Percentiles rank a stretch among this genome's conserved stretches.
These are phyloP conservation scores for Apodemia duryi DNA, from an alignment of 2,888 invertebrate genomes.

Conservation along the genomic window DNA sequence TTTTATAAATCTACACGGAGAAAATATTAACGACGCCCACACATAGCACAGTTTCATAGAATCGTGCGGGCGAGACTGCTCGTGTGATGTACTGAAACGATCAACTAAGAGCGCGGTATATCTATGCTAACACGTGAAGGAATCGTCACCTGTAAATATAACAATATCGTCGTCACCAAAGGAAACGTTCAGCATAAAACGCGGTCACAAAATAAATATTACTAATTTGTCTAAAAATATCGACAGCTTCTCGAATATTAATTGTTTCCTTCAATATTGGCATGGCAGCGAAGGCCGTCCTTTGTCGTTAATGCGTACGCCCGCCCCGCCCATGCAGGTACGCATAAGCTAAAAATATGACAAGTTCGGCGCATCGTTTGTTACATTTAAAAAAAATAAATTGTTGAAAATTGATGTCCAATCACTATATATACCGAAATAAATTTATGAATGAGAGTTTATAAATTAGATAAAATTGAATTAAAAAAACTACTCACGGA, in stretches of 20 bases:
- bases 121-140: conserved; percentile 47
- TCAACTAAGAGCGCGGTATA: conserved; percentile 45
- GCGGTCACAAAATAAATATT: conserved; percentile 46
- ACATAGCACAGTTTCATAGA: conserved; percentile 41
- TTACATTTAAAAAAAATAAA: conserved; percentile 40
- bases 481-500: conserved; percentile 24
- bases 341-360: conserved; percentile 39
- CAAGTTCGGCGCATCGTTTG: conserved; percentile 31
- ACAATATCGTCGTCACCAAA: conserved; percentile 36
- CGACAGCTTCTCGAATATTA: conserved; percentile 53
- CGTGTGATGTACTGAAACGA: conserved; percentile 50
- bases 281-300: conserved; percentile 47
- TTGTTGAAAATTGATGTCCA: conserved; percentile 4
- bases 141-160: conserved; percentile 65
- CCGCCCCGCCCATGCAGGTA: conserved; percentile 48
- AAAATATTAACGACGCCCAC: conserved; percentile 66
- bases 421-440: too few relatives aligned
- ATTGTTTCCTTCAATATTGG: conserved; percentile 54
- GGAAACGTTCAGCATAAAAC: conserved; percentile 31
- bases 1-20: conserved; percentile 55
- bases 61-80: conserved; percentile 48
- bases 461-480: background rate
- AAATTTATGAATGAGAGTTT: too few relatives aligned
- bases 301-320: conserved; percentile 36
- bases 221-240: conserved; percentile 48